Conservation (phyloP, 2,888 invertebrate genomes). For the Sarcophaga rosellei region DNA sequence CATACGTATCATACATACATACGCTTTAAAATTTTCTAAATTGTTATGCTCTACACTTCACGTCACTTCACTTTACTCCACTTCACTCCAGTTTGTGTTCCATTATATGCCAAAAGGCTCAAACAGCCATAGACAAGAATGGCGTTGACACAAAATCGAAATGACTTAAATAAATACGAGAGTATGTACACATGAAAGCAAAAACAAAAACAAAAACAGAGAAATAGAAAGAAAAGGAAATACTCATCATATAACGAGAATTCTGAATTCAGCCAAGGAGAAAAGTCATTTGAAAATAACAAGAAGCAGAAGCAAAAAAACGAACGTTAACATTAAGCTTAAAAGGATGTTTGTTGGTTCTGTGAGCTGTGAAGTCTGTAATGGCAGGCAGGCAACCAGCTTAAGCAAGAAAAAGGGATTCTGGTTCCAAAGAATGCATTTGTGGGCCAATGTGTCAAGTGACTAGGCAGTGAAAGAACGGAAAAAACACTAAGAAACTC, state of each 20-base stretch:
- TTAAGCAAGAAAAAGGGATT: conserved; percentile 45
- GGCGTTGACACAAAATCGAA: conserved; percentile 68
- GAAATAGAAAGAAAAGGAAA: background rate
- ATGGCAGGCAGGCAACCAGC: conserved; percentile 3
- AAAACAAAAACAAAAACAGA: conserved; percentile 22
- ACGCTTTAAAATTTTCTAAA: no score
- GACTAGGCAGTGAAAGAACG: conserved; percentile 55
- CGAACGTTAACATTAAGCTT: conserved; percentile 46
- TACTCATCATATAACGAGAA: background rate
- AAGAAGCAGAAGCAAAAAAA: background rate
- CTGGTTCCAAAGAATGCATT: conserved; percentile 72
- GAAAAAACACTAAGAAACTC: conserved; percentile 66
- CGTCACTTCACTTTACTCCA: background rate
- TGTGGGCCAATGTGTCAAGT: conserved; percentile 79
- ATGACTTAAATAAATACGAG: conserved; percentile 57
- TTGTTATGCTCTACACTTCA: background rate
- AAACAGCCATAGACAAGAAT: conserved; percentile 51
- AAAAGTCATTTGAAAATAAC: conserved; percentile 52
- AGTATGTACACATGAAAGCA: background rate
- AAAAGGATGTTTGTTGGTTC: conserved; percentile 35
- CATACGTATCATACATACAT: no score
- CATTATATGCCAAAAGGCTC: background rate
- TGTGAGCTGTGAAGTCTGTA: conserved; percentile 1
- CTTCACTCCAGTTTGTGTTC: background rate
- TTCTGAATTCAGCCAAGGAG: conserved; percentile 39